phyloP scores from a whole-genome alignment of 2,797 vertebrate genomes.

The Potorous gilbertii region DNA sequence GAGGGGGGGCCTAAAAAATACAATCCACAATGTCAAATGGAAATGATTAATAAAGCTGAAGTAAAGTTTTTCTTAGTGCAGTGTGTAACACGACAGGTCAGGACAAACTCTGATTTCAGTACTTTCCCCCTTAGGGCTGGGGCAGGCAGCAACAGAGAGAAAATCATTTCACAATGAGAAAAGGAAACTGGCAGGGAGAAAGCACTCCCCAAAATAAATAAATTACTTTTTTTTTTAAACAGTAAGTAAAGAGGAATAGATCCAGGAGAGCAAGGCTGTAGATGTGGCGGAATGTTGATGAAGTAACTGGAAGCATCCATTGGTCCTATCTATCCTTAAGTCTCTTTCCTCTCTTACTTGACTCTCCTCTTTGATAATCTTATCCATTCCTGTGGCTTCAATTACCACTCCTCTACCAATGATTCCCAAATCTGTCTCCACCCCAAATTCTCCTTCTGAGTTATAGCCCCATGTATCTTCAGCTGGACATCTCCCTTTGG shows the following conservation, averaged over 20 bases:
- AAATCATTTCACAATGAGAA: slow-evolving; percentile 65
- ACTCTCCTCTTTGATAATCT: neutral
- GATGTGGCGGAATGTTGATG: slow-evolving; percentile 30
- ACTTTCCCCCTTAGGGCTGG: slow-evolving; percentile 83
- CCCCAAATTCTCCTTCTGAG: neutral
- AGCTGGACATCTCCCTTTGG: neutral
- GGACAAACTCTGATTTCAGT: slow-evolving; percentile 86
- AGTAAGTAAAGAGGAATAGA: slow-evolving; percentile 29
- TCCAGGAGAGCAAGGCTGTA: slow-evolving; percentile 20
- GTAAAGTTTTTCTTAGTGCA: slow-evolving; percentile 65
- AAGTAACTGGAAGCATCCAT: neutral
- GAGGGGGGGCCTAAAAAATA: slow-evolving; percentile 40
- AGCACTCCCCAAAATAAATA: slow-evolving; percentile 41
- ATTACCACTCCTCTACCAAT: neutral
- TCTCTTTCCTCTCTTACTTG: neutral
- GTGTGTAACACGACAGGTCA: slow-evolving; percentile 85
- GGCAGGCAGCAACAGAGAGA: slow-evolving; percentile 85
- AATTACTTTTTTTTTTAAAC: neutral
- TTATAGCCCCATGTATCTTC: neutral
- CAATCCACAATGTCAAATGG: slow-evolving; percentile 57
- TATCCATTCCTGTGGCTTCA: neutral
- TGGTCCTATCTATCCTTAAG: neutral
- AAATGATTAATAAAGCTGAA: slow-evolving; percentile 66
- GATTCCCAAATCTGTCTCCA: neutral
- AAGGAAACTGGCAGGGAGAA: slow-evolving; percentile 73